Evolutionary conservation across 2,888 invertebrate genomes (phyloP), one percentile per base, ranked within the genome.

Genomic region (Lumbricus terrestris): DNA sequence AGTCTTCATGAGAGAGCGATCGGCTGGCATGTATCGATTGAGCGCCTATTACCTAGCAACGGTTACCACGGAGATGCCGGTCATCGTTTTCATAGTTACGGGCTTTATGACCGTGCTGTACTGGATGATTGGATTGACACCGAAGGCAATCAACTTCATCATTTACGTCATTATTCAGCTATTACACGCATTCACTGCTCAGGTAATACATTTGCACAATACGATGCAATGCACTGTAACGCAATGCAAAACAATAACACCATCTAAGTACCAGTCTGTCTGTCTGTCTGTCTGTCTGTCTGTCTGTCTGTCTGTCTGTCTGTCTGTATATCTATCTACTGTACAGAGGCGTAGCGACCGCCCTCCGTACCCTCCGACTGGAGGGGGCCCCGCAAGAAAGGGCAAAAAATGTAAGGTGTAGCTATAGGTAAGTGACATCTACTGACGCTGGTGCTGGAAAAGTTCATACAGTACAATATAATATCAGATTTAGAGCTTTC

Each of bases 21-120:
- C 96, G 92, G 96, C 97, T 29, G 97, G 97, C 89, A 96, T 97
- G 69, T 97, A 97, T 94, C 96, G 97, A 90, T 95, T 97, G 90
- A 97, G 97, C 18, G 97, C 97, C 69, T 97, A 97, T 94, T 97
- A 97, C 95, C 94, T 97, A 94, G 97, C 97, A 91, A 97, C 97
- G 95, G 97, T 97, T 97, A 96, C 97, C 91, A 97, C 97, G 91
- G 97, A 97, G 95, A 94, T 97, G 93, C 97, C 97, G 16, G 94
- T 97, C 92, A 96, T 97, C 85, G 96, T 97, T 93, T 96, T 97
- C 82, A 95, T 97, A 93, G 97, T 97, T 91, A 96, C 97, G 83
- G 96, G 97, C 93, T 97, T 97, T 95, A 96, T 97, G 94, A 95
- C 96, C 93, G 97, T 97, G 93, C 96, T 97, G 92, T 97, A 97